Evolutionary conservation across 2,888 invertebrate species (phyloP).

Genomic region (Mesodorylaimus sp.): DNA sequence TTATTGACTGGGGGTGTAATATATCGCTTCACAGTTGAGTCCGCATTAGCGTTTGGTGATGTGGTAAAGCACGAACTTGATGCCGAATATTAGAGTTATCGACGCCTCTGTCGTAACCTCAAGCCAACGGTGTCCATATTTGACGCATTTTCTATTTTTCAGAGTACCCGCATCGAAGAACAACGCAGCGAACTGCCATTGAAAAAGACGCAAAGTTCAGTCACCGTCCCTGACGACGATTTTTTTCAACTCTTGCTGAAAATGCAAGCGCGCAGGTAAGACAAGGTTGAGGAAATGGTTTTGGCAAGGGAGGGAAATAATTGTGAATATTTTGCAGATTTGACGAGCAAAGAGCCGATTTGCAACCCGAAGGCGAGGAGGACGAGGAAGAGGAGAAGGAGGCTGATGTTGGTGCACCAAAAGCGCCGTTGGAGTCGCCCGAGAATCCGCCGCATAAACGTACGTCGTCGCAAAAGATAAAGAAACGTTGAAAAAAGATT

Average conservation of each 20-base stretch:
- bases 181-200: slow-evolving; percentile 2
- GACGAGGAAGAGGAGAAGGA: neutral
- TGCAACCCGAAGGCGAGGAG: neutral
- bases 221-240: slow-evolving; percentile 1
- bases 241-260: slow-evolving; percentile 1
- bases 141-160: neutral
- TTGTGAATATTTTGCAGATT: neutral
- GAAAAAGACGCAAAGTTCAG: neutral
- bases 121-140: too few species aligned
- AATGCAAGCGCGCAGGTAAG: neutral
- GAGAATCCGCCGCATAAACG: neutral
- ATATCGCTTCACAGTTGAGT: too few species aligned
- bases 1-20: too few species aligned
- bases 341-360: neutral
- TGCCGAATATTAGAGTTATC: too few species aligned
- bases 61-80: too few species aligned
- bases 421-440: neutral
- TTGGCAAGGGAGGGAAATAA: neutral
- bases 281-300: neutral
- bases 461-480: neutral
- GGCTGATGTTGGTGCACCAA: neutral
- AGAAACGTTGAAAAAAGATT: neutral
- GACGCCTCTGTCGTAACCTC: too few species aligned
- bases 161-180: slow-evolving; percentile 9
- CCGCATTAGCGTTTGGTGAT: too few species aligned